phyloP scores from a whole-genome alignment of 1,140 invertebrate genomes.

The Diabrotica undecimpunctata region DNA sequence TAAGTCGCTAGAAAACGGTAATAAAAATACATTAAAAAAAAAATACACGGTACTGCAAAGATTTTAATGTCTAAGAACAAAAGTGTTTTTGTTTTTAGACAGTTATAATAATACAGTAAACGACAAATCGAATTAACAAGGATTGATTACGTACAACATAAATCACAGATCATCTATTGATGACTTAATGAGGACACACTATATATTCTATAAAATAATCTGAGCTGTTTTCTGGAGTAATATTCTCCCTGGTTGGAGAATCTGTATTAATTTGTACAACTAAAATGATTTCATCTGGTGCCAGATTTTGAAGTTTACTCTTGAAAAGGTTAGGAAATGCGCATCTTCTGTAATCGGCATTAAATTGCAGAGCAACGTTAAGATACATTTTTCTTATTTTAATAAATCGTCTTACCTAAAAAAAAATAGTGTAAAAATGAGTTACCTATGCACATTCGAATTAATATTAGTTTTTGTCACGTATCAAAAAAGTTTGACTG shows the following conservation, averaged over 20 bases:
- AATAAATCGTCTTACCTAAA: conserved; percentile 22
- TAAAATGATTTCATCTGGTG: conserved; percentile 11
- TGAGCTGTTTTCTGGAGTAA: conserved; percentile 18
- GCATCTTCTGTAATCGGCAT: conserved; percentile 25
- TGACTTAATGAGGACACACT: too few relatives aligned
- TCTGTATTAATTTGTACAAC: conserved; percentile 14
- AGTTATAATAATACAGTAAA: too few relatives aligned
- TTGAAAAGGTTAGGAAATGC: conserved; percentile 9
- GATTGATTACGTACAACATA: too few relatives aligned
- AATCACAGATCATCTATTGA: too few relatives aligned
- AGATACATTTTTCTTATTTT: conserved; percentile 15
- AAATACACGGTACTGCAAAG: too few relatives aligned
- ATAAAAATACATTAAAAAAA: too few relatives aligned
- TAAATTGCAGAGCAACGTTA: conserved; percentile 15
- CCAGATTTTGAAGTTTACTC: not conserved
- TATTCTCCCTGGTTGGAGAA: not conserved
- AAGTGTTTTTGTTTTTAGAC: too few relatives aligned
- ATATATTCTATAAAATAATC: conserved; percentile 30
- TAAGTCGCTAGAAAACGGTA: too few relatives aligned
- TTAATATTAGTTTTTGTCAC: not conserved
- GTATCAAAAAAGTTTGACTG: not conserved
- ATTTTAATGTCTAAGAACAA: too few relatives aligned
- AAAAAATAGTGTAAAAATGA: not conserved
- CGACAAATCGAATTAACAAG: too few relatives aligned
- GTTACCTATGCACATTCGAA: not conserved